These are phyloP conservation scores for Anastatus disparis DNA, from an alignment of 1,140 invertebrate genomes.

Conservation along the genomic window DNA sequence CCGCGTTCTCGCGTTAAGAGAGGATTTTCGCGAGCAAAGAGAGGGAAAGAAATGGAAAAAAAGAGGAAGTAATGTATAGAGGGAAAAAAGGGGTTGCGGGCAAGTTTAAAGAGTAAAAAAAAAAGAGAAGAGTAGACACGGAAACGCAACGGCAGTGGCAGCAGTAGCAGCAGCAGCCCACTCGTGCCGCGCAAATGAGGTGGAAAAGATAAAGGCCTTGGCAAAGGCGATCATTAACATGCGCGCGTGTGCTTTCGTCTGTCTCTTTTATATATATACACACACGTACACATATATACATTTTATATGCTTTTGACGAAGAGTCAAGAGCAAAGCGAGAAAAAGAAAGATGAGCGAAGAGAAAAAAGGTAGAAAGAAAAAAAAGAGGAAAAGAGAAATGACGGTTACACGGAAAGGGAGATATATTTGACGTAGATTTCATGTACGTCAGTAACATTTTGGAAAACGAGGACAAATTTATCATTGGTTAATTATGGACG, in stretches of 20 bases:
- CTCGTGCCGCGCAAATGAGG: conserved; percentile 64
- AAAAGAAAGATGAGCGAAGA: too few species aligned
- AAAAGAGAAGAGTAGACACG: too few species aligned
- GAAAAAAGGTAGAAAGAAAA: neutral
- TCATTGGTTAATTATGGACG: neutral
- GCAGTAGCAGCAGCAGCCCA: conserved; percentile 43
- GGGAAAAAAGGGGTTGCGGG: too few species aligned
- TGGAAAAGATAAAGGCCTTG: conserved; percentile 67
- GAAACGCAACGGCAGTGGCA: conserved; percentile 39
- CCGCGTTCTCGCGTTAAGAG: too few species aligned
- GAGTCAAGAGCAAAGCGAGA: too few species aligned
- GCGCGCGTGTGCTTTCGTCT: conserved; percentile 48
- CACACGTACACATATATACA: too few species aligned
- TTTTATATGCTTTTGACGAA: conserved; percentile 6
- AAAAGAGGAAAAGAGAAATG: conserved; percentile 10
- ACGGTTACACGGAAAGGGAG: neutral
- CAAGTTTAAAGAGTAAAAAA: too few species aligned
- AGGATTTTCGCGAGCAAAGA: neutral
- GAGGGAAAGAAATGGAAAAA: conserved; percentile 43
- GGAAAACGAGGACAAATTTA: conserved; percentile 2
- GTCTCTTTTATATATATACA: conserved; percentile 3
- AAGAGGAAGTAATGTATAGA: too few species aligned
- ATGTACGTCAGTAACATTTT: neutral
- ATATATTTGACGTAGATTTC: neutral
- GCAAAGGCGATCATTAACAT: conserved; percentile 67